phyloP scores from a whole-genome alignment of 64 coral and sea anemone genomes.

The Dendronephthya gigantea region DNA sequence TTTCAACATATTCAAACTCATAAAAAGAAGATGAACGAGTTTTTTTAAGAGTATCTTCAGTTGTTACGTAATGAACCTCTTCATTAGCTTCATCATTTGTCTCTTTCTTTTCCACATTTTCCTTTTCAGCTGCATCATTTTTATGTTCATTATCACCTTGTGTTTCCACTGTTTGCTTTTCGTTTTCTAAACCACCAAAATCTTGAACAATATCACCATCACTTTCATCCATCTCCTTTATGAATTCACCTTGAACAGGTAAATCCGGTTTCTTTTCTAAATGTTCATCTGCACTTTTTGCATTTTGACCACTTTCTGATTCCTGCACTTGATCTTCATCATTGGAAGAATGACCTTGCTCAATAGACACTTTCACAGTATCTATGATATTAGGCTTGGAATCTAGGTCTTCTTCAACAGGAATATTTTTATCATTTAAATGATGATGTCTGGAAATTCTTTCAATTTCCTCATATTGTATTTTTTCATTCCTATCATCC shows the following conservation, averaged over 20 bases:
- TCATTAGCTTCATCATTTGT: slow-evolving; percentile 25
- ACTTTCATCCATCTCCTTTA: neutral
- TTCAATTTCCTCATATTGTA: neutral
- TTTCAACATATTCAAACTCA: neutral
- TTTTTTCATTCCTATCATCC: neutral
- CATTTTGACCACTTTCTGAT: neutral
- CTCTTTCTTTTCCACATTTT: slow-evolving; percentile 34
- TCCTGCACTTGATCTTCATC: no score
- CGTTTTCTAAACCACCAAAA: neutral
- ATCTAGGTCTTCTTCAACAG: no score
- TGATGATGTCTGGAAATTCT: neutral
- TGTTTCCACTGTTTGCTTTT: neutral
- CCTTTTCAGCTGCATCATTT: slow-evolving; percentile 35
- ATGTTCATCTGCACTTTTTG: neutral
- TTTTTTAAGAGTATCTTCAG: slow-evolving; percentile 23
- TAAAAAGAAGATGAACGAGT: neutral
- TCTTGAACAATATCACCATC: neutral
- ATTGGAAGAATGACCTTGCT: neutral
- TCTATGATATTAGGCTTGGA: neutral
- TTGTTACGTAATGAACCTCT: slow-evolving; percentile 31
- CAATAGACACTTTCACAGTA: neutral
- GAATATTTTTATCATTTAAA: no score
- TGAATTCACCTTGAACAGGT: no score
- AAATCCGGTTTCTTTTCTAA: neutral
- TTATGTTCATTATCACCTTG: slow-evolving; percentile 8